Percentiles rank a stretch among this genome's conserved stretches.
phyloP scores from a whole-genome alignment of 2,113 vertebrate genomes.

The Leiothrix lutea region DNA sequence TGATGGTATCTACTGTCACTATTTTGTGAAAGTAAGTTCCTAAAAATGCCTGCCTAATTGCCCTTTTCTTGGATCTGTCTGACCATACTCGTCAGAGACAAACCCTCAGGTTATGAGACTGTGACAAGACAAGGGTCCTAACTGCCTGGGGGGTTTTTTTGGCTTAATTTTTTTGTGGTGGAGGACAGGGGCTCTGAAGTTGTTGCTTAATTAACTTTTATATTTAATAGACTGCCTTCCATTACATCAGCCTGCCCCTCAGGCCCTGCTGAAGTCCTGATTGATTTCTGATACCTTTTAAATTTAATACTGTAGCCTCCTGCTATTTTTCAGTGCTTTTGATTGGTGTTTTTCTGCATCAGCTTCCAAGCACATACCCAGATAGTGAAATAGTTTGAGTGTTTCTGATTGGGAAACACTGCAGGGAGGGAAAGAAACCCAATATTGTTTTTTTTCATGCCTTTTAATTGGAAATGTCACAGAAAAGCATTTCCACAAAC shows the following conservation, averaged over 20 bases:
- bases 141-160: background rate
- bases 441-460: background rate
- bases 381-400: background rate
- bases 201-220: constrained; percentile 29
- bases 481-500: background rate
- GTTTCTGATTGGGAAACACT: background rate
- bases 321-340: constrained; percentile 22
- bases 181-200: background rate
- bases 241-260: constrained; percentile 1
- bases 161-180: background rate
- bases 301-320: constrained; percentile 13
- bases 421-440: background rate
- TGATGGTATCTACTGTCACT: background rate
- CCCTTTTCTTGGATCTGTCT: background rate
- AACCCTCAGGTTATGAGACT: background rate
- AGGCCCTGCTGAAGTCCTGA: constrained; percentile 6
- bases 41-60: background rate
- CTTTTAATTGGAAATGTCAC: constrained; percentile 6
- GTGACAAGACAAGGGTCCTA: background rate
- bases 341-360: background rate
- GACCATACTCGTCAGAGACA: background rate
- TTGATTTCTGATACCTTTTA: constrained; percentile 55
- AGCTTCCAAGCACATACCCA: background rate
- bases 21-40: background rate
- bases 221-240: constrained; percentile 3